Base-by-base conservation (phyloP, 92 coral and sea anemone genomes). In the Paramuricea clavata region DNA sequence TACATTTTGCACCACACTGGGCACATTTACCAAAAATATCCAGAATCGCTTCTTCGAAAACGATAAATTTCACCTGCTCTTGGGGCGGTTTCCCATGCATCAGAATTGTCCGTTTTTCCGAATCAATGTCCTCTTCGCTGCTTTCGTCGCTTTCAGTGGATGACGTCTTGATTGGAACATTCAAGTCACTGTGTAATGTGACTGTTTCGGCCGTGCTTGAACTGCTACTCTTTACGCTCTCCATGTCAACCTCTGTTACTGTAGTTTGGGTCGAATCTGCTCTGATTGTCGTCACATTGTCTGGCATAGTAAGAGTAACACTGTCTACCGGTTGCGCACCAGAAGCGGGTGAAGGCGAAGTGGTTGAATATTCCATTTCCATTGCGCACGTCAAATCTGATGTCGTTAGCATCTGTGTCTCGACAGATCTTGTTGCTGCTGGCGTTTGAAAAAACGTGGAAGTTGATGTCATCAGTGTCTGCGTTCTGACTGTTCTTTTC, bases 1-100 rank as follows among this genome's bases (percentile, higher is more conserved):
- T n/a, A n/a, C n/a, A n/a, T n/a, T n/a, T n/a, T n/a, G n/a, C n/a
- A n/a, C 86, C 86, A 64, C 80, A 81, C 27, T 81, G 79, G 3
- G 21, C 50, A 62, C 86, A 81, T 13, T 33, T 31, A 12, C 77
- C 81, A 33, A 81, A 65, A 15, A 73, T 28, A 4, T 81, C 31
- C 16, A 81, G 49, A 52, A 81, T 64, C 21, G 86, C 80, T 35
- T 81, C 52, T 70, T 81, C 86, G 12, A 81, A 81, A 67, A n/a
- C n/a, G n/a, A n/a, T n/a, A n/a, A n/a, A n/a, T n/a, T n/a, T n/a
- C n/a, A n/a, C n/a, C n/a, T n/a, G 86, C 15, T 81, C 72, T 42
- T 81, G 80, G 25, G 80, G 79, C 2, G 79, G 86, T 81, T 81
- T 81, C 1, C 79, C 86, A 26, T 67, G 59, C 22, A 19, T 47